Conservation (phyloP, 2,797 vertebrate species). For the Phalloptychus januarius region DNA sequence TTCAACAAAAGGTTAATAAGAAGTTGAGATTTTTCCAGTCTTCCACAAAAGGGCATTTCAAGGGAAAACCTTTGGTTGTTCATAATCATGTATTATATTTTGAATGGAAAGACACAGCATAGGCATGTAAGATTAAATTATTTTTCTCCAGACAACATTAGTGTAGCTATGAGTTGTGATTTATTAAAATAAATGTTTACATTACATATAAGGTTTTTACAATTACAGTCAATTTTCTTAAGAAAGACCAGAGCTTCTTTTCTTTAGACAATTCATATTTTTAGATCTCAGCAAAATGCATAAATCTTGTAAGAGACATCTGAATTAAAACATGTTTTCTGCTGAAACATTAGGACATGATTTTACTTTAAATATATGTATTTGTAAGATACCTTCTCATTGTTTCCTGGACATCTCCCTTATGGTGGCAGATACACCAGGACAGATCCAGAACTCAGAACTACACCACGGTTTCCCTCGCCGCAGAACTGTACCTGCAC, state of each 20-base stretch:
- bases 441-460: not conserved
- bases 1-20: not conserved
- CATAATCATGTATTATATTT: not conserved
- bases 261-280: not conserved
- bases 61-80: not conserved
- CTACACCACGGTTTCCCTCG: not conserved
- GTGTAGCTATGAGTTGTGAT: not conserved
- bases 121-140: not conserved
- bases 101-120: not conserved
- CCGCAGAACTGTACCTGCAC: not conserved
- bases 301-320: not conserved
- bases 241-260: not conserved
- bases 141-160: not conserved
- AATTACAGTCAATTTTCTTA: not conserved
- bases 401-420: not conserved
- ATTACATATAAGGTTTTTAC: not conserved
- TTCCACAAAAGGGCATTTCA: not conserved
- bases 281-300: not conserved
- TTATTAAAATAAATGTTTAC: not conserved
- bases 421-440: not conserved
- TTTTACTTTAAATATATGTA: not conserved
- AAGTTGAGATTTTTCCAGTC: not conserved
- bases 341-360: not conserved
- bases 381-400: not conserved
- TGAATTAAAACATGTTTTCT: not conserved